phyloP scores from a whole-genome alignment of 2,113 vertebrate genomes.

The Mesembrinibis cayennensis region DNA sequence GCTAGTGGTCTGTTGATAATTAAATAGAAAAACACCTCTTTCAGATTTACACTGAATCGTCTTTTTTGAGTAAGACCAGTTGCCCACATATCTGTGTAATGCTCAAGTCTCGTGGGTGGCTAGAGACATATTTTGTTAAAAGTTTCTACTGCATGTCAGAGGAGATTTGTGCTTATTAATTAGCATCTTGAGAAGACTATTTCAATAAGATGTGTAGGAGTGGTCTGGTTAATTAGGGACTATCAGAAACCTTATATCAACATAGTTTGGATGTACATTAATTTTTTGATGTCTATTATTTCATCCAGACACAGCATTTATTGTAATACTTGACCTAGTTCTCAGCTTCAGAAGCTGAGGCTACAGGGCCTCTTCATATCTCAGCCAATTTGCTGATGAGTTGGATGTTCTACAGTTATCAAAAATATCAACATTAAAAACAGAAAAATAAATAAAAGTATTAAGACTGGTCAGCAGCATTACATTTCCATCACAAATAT shows the following conservation, averaged over 20 bases:
- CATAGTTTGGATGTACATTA: not conserved
- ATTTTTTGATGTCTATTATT: not conserved
- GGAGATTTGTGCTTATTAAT: constrained; percentile 12
- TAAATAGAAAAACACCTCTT: not conserved
- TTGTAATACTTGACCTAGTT: not conserved
- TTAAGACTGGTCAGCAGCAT: not conserved
- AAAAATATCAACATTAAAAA: not conserved
- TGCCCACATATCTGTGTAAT: not conserved
- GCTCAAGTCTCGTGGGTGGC: not conserved
- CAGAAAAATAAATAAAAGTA: not conserved
- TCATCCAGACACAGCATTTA: not conserved
- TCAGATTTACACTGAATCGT: not conserved
- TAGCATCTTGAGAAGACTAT: not conserved
- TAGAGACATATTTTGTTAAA: not conserved
- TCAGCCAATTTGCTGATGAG: not conserved
- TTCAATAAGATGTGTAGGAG: not conserved
- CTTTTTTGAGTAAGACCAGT: not conserved
- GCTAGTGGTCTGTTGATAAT: not conserved
- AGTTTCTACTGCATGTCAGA: not conserved
- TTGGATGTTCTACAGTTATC: not conserved
- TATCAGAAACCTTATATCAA: not conserved
- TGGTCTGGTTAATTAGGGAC: not conserved
- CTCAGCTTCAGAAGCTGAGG: not conserved
- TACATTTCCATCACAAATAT: not conserved
- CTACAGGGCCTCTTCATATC: not conserved